Conservation (phyloP, 2,888 invertebrate genomes). For the Falcaria lacertinaria region DNA sequence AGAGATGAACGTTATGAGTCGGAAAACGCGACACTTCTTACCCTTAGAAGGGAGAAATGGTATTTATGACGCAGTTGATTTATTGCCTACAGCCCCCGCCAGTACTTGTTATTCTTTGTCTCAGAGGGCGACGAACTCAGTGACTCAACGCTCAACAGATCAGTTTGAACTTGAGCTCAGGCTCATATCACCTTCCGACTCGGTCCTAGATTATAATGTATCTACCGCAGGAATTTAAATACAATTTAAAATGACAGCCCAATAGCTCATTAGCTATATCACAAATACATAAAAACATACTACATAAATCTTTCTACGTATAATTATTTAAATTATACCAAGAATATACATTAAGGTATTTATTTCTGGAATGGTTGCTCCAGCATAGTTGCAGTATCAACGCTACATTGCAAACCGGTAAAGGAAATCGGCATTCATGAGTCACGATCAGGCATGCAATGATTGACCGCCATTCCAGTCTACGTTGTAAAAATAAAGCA, state of each 20-base stretch:
- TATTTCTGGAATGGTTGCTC: background rate
- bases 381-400: background rate
- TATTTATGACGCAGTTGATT: conserved; percentile 50
- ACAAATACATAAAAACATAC: too few relatives aligned
- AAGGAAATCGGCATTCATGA: background rate
- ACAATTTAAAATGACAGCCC: too few relatives aligned
- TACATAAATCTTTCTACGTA: too few relatives aligned
- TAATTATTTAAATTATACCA: too few relatives aligned
- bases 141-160: conserved; percentile 32
- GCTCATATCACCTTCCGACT: background rate
- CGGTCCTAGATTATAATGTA: background rate
- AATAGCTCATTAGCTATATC: too few relatives aligned
- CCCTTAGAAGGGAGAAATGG: conserved; percentile 33
- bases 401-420: background rate
- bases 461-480: background rate
- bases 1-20: conserved; percentile 28
- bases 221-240: too few relatives aligned
- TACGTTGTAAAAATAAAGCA: background rate
- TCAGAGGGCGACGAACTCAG: conserved; percentile 32
- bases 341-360: too few relatives aligned
- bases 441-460: background rate
- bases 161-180: conserved; percentile 6
- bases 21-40: conserved; percentile 51
- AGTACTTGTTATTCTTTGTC: conserved; percentile 44
- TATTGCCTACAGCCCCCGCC: conserved; percentile 34